Evolutionary conservation across 2,113 vertebrate species (phyloP).

Genomic region (Motacilla alba): DNA sequence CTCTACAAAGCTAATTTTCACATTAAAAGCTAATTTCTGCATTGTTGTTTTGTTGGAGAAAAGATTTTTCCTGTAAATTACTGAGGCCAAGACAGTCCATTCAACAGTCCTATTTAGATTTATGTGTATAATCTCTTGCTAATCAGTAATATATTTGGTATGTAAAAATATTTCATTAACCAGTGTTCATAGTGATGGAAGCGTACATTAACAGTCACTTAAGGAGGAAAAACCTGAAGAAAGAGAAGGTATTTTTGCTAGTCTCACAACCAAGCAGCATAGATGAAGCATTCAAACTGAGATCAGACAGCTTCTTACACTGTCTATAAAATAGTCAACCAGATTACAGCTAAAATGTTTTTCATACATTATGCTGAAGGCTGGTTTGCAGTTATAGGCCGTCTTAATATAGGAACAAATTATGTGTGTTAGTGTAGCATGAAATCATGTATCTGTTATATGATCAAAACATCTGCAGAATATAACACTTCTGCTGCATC

Average conservation of each 20-base stretch:
- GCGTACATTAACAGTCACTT: background rate
- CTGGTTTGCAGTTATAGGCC: background rate
- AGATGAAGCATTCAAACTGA: background rate
- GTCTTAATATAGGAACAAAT: background rate
- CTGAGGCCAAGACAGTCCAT: background rate
- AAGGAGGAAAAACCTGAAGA: background rate
- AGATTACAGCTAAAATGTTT: background rate
- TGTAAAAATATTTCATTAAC: background rate
- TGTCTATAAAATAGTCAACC: background rate
- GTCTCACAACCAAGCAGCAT: fast-evolving
- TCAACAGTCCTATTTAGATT: background rate
- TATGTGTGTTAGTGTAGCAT: background rate
- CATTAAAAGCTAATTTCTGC: too few relatives aligned
- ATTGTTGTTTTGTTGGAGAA: background rate
- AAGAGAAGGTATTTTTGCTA: background rate
- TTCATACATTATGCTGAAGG: background rate
- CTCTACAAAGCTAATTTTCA: background rate
- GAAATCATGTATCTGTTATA: background rate
- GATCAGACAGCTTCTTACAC: background rate
- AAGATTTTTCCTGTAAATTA: background rate
- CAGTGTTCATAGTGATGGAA: background rate
- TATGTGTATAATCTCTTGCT: background rate
- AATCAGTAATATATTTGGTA: background rate
- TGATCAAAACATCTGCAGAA: background rate
- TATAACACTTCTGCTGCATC: background rate